A percentile compares a stretch with the other conserved stretches of the same genome.
phyloP scores from a whole-genome alignment of 1,140 invertebrate genomes.

The Drosophila truncata region DNA sequence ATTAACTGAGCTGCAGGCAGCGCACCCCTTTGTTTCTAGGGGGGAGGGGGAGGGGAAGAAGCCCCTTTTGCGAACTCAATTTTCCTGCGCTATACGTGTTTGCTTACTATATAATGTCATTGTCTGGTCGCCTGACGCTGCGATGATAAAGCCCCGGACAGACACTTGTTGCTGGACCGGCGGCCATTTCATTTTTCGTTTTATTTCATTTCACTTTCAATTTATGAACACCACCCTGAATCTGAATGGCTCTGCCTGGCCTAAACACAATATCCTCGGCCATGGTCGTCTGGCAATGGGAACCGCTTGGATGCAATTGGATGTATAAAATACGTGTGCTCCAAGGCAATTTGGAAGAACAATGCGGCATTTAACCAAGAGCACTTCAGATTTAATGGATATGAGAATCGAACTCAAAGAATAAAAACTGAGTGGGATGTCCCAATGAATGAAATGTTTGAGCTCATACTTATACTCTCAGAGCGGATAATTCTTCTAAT shows the following conservation, averaged over 20 bases:
- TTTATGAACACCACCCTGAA: constrained; percentile 49
- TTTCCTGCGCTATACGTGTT: constrained; percentile 27
- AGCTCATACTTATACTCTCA: background rate
- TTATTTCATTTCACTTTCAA: constrained; percentile 66
- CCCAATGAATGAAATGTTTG: background rate
- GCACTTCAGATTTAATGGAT: constrained; percentile 25
- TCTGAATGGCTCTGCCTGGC: constrained; percentile 33
- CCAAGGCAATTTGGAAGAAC: constrained; percentile 37
- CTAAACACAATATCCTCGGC: constrained; percentile 45
- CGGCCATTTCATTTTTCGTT: constrained; percentile 50
- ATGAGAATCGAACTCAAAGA: constrained; percentile 20
- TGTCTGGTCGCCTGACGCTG: constrained; percentile 27
- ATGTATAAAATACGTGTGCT: constrained; percentile 15
- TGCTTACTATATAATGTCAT: constrained; percentile 44
- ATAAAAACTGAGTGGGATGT: background rate
- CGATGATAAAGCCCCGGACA: constrained; percentile 39
- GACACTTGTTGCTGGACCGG: constrained; percentile 17
- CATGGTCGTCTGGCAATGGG: constrained; percentile 42
- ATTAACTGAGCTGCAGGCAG: constrained; percentile 29
- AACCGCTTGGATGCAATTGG: constrained; percentile 9
- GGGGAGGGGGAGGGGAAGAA: background rate
- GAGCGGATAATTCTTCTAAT: background rate
- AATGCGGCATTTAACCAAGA: constrained; percentile 28
- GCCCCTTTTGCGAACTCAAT: constrained; percentile 62
- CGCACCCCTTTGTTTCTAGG: constrained; percentile 19